These are phyloP conservation scores for Parazoanthus swiftii DNA, from an alignment of 92 coral and sea anemone genomes.

Conservation along the genomic window DNA sequence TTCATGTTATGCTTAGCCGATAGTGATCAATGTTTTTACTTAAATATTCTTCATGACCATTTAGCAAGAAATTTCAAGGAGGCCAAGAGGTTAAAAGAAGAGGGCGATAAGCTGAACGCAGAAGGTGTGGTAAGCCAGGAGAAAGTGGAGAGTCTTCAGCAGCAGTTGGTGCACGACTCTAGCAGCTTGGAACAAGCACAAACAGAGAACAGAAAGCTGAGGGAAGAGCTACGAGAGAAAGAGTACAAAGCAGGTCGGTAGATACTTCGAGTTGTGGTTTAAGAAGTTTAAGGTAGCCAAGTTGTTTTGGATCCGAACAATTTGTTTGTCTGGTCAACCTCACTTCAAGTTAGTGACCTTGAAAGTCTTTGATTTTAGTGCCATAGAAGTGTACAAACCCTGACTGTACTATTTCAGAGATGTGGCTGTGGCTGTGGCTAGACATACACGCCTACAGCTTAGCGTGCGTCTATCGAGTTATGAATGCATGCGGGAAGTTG, in stretches of 20 bases:
- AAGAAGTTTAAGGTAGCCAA: not conserved
- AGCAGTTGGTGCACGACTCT: not conserved
- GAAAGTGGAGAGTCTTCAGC: constrained; percentile 27
- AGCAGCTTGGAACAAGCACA: constrained; percentile 22
- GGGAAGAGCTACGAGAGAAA: constrained; percentile 20
- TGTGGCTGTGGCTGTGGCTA: too few relatives aligned
- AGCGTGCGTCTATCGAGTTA: too few relatives aligned
- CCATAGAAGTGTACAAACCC: too few relatives aligned
- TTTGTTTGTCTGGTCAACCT: too few relatives aligned
- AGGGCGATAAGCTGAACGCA: constrained; percentile 3
- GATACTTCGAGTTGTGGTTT: not conserved
- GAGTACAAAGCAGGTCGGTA: constrained; percentile 39
- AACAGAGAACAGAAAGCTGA: constrained; percentile 19
- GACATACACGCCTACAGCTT: too few relatives aligned
- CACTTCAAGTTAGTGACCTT: too few relatives aligned
- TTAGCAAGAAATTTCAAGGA: constrained; percentile 38
- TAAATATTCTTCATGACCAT: not conserved
- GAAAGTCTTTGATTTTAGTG: too few relatives aligned
- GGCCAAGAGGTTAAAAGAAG: constrained; percentile 41
- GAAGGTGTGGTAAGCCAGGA: constrained; percentile 40
- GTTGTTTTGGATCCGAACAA: not conserved
- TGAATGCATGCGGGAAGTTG: too few relatives aligned
- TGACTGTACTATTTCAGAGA: too few relatives aligned
- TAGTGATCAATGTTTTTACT: not conserved
- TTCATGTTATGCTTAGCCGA: too few relatives aligned